Conservation (phyloP, 2,797 vertebrate species). For the Galagoides demidoff region DNA sequence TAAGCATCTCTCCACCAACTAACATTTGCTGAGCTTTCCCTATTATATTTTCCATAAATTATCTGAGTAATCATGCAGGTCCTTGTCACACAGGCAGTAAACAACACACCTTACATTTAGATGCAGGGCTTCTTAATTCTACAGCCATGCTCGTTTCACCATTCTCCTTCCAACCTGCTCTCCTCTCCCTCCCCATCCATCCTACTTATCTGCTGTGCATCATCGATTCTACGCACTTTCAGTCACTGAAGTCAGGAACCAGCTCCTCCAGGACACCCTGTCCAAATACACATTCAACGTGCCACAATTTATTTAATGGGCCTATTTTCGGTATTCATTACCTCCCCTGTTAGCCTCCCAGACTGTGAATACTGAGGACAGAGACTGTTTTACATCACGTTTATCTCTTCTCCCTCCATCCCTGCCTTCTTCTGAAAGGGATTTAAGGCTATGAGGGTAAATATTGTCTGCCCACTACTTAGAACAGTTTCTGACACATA, state of each 20-base stretch:
- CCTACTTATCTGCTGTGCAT: neutral
- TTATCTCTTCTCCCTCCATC: neutral
- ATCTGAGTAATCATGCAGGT: neutral
- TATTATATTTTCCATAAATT: neutral
- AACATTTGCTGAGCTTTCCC: neutral
- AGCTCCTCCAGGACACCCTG: neutral
- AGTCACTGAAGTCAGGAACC: neutral
- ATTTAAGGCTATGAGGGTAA: conserved; percentile 26
- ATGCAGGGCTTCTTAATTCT: neutral
- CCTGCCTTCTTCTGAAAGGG: neutral
- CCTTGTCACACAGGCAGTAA: neutral
- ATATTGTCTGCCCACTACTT: neutral
- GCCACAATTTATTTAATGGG: neutral
- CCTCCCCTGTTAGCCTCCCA: neutral
- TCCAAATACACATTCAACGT: neutral
- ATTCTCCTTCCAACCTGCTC: neutral
- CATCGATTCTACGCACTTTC: neutral
- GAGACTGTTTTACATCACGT: neutral
- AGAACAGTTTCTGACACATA: neutral
- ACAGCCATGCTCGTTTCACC: neutral
- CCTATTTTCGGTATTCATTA: neutral
- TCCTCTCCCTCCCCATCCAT: neutral
- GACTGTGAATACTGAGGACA: neutral
- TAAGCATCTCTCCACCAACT: neutral
- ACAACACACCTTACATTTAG: neutral